These are phyloP conservation scores for Trichomalopsis sarcophagae DNA, from an alignment of 1,140 invertebrate species.

Conservation along the genomic window DNA sequence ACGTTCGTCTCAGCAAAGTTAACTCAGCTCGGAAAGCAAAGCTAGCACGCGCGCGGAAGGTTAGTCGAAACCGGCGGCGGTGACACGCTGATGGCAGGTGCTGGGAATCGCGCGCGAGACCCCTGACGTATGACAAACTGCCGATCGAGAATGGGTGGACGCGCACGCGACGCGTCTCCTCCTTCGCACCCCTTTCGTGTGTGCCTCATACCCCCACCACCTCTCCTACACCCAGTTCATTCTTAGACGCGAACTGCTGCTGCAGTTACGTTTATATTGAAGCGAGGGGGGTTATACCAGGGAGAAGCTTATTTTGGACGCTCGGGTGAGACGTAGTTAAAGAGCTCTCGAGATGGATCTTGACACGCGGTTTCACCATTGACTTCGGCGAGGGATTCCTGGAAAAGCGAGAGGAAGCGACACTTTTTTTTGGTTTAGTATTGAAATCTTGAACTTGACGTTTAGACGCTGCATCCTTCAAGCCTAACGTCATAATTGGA, in stretches of 20 bases:
- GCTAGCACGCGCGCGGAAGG: background rate
- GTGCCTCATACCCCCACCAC: background rate
- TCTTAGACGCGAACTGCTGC: constrained; percentile 26
- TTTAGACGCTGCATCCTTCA: background rate
- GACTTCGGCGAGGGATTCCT: background rate
- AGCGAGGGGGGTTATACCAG: background rate
- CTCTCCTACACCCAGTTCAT: background rate
- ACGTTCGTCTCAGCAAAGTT: background rate
- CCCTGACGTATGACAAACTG: constrained; percentile 65
- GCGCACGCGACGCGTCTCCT: background rate
- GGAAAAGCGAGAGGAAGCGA: constrained; percentile 1
- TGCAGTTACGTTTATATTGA: background rate
- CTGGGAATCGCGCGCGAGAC: constrained; percentile 38
- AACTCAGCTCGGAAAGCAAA: background rate
- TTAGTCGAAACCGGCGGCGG: constrained; percentile 6
- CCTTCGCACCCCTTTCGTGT: constrained; percentile 5
- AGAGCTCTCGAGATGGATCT: background rate
- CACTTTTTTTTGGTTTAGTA: background rate
- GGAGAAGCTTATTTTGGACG: constrained; percentile 10
- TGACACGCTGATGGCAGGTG: constrained; percentile 63
- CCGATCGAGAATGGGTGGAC: constrained; percentile 68
- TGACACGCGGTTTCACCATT: constrained; percentile 3
- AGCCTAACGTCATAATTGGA: background rate
- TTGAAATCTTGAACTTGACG: background rate
- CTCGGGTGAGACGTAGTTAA: background rate